phyloP scores from a whole-genome alignment of 2,888 invertebrate genomes.

The Eupelmus urozonus region DNA sequence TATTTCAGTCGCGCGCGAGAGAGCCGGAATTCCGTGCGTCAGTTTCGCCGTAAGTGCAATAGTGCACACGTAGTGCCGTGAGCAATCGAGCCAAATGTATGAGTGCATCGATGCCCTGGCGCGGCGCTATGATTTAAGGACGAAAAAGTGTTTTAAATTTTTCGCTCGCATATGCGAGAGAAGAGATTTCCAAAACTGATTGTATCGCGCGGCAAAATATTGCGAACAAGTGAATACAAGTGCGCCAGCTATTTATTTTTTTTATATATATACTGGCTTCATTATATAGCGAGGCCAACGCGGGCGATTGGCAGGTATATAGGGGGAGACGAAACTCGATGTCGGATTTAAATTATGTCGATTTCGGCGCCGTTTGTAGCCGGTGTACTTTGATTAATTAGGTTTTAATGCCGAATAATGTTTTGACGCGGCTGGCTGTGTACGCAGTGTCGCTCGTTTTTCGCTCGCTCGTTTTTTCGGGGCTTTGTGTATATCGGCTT shows the following conservation, averaged over 20 bases:
- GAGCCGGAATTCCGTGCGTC: too few species aligned
- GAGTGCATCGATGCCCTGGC: too few species aligned
- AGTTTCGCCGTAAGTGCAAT: too few species aligned
- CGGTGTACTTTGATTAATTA: slow-evolving; percentile 47
- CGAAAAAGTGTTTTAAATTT: too few species aligned
- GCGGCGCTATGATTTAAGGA: too few species aligned
- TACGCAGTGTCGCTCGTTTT: slow-evolving; percentile 6
- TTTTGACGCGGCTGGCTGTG: slow-evolving; percentile 29
- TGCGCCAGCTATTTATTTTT: slow-evolving; percentile 3
- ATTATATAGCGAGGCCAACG: slow-evolving; percentile 6
- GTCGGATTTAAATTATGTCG: slow-evolving; percentile 49
- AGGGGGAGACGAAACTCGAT: background rate
- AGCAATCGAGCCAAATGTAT: too few species aligned
- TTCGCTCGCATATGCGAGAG: too few species aligned
- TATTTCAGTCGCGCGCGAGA: slow-evolving; percentile 63
- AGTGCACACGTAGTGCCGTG: too few species aligned
- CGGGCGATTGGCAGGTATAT: slow-evolving; percentile 23
- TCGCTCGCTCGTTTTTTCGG: background rate
- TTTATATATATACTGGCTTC: slow-evolving; percentile 34
- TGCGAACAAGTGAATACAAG: too few species aligned
- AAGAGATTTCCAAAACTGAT: too few species aligned
- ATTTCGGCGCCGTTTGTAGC: slow-evolving; percentile 4
- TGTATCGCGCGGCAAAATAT: too few species aligned
- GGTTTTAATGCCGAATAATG: slow-evolving; percentile 50
- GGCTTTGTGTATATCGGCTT: slow-evolving; percentile 4